phyloP scores from a whole-genome alignment of 2,797 vertebrate species.

The Macropus fuliginosus region DNA sequence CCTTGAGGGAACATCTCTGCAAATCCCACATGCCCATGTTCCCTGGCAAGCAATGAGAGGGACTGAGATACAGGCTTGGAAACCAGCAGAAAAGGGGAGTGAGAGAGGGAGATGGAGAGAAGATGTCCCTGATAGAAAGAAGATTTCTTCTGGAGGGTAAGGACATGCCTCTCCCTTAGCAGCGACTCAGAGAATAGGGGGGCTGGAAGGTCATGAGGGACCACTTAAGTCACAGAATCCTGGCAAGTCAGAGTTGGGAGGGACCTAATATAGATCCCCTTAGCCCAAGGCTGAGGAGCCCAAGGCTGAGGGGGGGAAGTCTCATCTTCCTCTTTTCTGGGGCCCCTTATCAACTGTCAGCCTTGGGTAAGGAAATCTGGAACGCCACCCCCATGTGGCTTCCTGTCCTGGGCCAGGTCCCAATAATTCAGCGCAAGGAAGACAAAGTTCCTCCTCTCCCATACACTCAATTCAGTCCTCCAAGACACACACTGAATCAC shows the following conservation, averaged over 20 bases:
- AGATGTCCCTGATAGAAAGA: not conserved
- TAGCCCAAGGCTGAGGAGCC: not conserved
- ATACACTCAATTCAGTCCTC: not conserved
- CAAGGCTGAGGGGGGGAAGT: not conserved
- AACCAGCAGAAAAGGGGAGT: not conserved
- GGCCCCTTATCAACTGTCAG: not conserved
- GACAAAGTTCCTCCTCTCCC: not conserved
- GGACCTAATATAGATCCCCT: not conserved
- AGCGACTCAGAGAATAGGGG: not conserved
- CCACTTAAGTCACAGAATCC: not conserved
- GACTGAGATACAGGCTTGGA: accelerated
- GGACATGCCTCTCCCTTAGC: not conserved
- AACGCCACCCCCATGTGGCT: not conserved
- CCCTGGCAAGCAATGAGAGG: not conserved
- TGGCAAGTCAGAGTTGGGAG: not conserved
- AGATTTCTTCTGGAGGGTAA: not conserved
- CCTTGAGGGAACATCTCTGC: too few species aligned
- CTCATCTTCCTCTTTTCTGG: not conserved
- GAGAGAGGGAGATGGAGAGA: not conserved
- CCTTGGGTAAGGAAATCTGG: not conserved
- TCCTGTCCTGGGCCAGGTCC: not conserved
- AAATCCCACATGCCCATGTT: not conserved
- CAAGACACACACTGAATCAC: not conserved
- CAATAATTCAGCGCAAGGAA: accelerated
- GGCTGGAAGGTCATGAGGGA: not conserved